A percentile compares a stretch with the other conserved stretches of the same genome.
Conservation (phyloP, 2,113 vertebrate species). For the Neomonachus schauinslandi region DNA sequence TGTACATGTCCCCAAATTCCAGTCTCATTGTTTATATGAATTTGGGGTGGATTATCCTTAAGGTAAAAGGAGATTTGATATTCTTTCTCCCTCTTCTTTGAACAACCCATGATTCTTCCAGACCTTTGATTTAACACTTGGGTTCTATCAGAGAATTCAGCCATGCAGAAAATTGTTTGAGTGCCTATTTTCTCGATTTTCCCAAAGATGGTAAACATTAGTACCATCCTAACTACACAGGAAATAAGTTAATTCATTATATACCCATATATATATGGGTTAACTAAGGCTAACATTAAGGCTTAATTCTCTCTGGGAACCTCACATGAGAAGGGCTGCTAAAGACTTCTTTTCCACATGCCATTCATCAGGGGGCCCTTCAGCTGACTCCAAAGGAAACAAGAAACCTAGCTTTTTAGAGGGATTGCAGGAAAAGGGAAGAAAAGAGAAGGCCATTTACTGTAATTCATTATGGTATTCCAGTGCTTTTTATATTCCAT, state of each 20-base stretch:
- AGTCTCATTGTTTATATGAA: not conserved
- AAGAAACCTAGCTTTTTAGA: not conserved
- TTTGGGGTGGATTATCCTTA: not conserved
- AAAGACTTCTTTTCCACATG: not conserved
- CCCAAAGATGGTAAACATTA: not conserved
- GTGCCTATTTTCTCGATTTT: not conserved
- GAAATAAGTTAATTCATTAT: not conserved
- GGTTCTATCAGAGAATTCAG: not conserved
- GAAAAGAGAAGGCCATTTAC: slow-evolving; percentile 31
- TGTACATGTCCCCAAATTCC: not conserved
- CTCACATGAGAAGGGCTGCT: not conserved
- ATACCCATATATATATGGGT: not conserved
- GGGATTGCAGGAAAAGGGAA: not conserved
- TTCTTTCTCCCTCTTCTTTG: not conserved
- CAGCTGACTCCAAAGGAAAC: not conserved
- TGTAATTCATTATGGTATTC: not conserved
- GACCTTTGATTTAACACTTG: not conserved
- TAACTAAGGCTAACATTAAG: not conserved
- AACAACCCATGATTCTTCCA: not conserved
- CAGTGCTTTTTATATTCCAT: not conserved
- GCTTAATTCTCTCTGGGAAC: not conserved
- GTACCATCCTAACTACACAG: not conserved
- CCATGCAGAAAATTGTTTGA: not conserved
- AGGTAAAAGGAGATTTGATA: not conserved
- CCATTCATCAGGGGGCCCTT: rapidly evolving